These are phyloP conservation scores for Ataeniobius toweri DNA, from an alignment of 2,797 vertebrate species.

Conservation along the genomic window DNA sequence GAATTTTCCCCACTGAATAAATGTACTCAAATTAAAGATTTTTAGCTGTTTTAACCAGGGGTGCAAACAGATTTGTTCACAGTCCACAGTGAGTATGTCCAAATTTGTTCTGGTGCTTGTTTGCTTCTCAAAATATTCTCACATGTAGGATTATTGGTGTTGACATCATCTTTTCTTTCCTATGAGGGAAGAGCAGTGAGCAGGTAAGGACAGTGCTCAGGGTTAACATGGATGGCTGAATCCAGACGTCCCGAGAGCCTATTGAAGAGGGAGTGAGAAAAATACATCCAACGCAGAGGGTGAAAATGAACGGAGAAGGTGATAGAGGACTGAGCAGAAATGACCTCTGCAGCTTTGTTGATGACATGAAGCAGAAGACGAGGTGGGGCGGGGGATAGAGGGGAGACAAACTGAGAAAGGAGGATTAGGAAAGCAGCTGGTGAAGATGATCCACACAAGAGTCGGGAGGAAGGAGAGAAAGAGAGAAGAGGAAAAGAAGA, in stretches of 20 bases:
- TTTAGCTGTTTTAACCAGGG: background rate
- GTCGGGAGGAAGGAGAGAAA: slow-evolving; percentile 20
- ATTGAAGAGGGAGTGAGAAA: slow-evolving; percentile 21
- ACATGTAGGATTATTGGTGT: background rate
- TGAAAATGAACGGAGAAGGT: slow-evolving; percentile 44
- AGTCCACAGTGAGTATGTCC: background rate
- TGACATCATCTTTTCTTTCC: slow-evolving; percentile 19
- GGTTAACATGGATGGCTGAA: slow-evolving; percentile 49
- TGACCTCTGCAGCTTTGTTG: slow-evolving; percentile 65
- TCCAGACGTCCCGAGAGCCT: slow-evolving; percentile 36
- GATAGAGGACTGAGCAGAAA: slow-evolving; percentile 29
- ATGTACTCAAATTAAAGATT: background rate
- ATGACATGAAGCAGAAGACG: slow-evolving; percentile 52
- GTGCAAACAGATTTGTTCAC: background rate
- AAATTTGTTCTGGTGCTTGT: background rate
- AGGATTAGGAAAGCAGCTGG: slow-evolving; percentile 70
- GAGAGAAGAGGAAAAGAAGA: slow-evolving; percentile 20
- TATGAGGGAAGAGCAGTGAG: background rate
- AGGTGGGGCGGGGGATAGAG: slow-evolving; percentile 39
- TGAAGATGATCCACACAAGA: slow-evolving; percentile 62
- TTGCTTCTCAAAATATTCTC: slow-evolving; percentile 4
- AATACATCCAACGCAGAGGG: slow-evolving; percentile 8
- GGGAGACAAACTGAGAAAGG: slow-evolving; percentile 56
- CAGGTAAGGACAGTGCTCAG: slow-evolving; percentile 43
- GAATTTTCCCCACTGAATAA: no score